phyloP scores from a whole-genome alignment of 23 tunicate genomes.

The Corella eumyota region DNA sequence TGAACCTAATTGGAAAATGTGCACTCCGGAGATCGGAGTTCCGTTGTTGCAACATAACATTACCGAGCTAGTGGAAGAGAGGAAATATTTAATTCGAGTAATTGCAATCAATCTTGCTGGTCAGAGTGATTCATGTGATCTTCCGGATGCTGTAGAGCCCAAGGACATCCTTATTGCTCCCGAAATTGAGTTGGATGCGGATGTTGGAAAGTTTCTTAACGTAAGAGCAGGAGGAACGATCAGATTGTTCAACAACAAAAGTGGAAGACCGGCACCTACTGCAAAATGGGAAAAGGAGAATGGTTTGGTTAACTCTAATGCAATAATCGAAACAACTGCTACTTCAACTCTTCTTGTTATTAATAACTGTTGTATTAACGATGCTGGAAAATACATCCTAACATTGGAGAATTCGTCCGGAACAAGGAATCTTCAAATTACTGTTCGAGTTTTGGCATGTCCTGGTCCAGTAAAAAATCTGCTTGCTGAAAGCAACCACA shows the following conservation, averaged over 20 bases:
- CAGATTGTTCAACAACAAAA: constrained; percentile 32
- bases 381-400: constrained; percentile 81
- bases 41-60: constrained; percentile 35
- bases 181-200: constrained; percentile 78
- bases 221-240: constrained; percentile 68
- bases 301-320: constrained; percentile 51
- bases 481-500: too few species aligned
- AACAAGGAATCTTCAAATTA: constrained; percentile 51
- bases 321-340: constrained; percentile 57
- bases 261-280: constrained; percentile 81
- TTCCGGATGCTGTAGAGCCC: constrained; percentile 47
- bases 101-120: constrained; percentile 80
- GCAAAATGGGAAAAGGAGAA: constrained; percentile 76
- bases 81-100: constrained; percentile 45
- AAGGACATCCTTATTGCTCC: constrained; percentile 74
- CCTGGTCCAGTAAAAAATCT: constrained; percentile 76
- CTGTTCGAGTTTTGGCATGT: constrained; percentile 79
- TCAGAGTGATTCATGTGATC: constrained; percentile 33
- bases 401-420: constrained; percentile 81
- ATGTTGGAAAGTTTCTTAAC: constrained; percentile 50
- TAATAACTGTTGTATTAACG: constrained; percentile 61
- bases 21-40: constrained; percentile 59
- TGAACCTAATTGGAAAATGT: constrained; percentile 46
- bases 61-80: constrained; percentile 44
- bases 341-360: constrained; percentile 36